A percentile compares a stretch with the other conserved stretches of the same genome.
These are phyloP conservation scores for Hirtodrosophila duncani DNA, from an alignment of 2,888 invertebrate genomes.

Conservation along the genomic window DNA sequence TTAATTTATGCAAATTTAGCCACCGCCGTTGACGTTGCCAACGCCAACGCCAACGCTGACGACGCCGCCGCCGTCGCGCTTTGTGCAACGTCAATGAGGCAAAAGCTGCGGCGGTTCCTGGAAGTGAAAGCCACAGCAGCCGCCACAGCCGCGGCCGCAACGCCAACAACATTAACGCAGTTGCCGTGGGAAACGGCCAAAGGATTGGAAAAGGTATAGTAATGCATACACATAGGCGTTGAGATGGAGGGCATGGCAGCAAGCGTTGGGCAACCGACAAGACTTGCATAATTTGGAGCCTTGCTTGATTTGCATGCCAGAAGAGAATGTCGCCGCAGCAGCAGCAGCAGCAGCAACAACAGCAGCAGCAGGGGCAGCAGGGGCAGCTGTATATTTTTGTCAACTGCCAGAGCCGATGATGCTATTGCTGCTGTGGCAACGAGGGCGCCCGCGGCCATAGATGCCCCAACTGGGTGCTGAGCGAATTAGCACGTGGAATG, in stretches of 20 bases:
- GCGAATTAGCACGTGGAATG: conserved; percentile 61
- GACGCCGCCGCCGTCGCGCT: conserved; percentile 29
- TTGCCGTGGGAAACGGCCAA: too few species aligned
- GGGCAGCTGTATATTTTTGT: not conserved
- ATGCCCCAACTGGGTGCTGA: conserved; percentile 40
- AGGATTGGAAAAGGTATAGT: too few species aligned
- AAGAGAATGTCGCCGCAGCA: too few species aligned
- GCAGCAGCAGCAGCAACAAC: not conserved
- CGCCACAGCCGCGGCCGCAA: conserved; percentile 47
- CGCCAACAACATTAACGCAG: conserved; percentile 64
- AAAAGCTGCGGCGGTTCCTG: conserved; percentile 24
- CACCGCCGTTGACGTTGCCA: conserved; percentile 33
- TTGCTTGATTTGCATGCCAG: conserved; percentile 57
- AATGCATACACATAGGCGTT: too few species aligned
- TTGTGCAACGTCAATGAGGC: conserved; percentile 70
- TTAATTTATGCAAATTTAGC: conserved; percentile 72
- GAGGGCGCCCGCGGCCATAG: conserved; percentile 9
- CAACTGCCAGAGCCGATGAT: conserved; percentile 1
- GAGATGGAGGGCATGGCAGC: too few species aligned
- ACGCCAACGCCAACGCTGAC: not conserved
- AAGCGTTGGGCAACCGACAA: conserved; percentile 38
- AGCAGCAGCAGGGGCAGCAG: not conserved
- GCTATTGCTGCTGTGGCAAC: conserved; percentile 42
- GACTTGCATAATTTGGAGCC: conserved; percentile 55
- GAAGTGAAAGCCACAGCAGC: conserved; percentile 16